These are phyloP conservation scores for Tipula confusa DNA, from an alignment of 2,888 invertebrate species.

Conservation along the genomic window DNA sequence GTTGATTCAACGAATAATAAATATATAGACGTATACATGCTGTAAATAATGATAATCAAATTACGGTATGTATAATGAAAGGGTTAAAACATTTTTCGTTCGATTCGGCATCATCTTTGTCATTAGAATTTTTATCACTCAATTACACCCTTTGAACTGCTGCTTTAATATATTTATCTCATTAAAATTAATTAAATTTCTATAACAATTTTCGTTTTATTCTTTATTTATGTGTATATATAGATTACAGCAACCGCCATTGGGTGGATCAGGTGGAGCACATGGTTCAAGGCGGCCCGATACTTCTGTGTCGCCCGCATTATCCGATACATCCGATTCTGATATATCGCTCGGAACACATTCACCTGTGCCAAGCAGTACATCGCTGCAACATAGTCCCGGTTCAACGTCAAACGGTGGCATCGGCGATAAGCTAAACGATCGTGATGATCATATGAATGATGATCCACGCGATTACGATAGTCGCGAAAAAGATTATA, in stretches of 20 bases:
- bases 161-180: neutral
- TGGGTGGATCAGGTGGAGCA: constrained; percentile 26
- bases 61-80: constrained; percentile 6
- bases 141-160: constrained; percentile 28
- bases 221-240: neutral
- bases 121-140: constrained; percentile 13
- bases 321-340: constrained; percentile 49
- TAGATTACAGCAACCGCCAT: constrained; percentile 30
- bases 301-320: constrained; percentile 46
- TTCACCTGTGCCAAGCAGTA: constrained; percentile 49
- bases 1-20: neutral
- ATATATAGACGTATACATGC: neutral
- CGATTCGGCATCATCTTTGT: neutral
- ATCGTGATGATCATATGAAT: constrained; percentile 47
- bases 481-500: constrained; percentile 44
- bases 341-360: constrained; percentile 51
- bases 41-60: constrained; percentile 32
- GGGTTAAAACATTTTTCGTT: constrained; percentile 28
- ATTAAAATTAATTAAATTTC: neutral
- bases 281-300: constrained; percentile 44
- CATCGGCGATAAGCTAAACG: constrained; percentile 38
- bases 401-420: constrained; percentile 47
- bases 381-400: constrained; percentile 49
- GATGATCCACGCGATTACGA: constrained; percentile 42
- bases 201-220: too few species aligned